Percentiles rank a stretch among this genome's conserved stretches.
These are phyloP conservation scores for Heliornis fulica DNA, from an alignment of 2,113 vertebrate species.

Conservation along the genomic window DNA sequence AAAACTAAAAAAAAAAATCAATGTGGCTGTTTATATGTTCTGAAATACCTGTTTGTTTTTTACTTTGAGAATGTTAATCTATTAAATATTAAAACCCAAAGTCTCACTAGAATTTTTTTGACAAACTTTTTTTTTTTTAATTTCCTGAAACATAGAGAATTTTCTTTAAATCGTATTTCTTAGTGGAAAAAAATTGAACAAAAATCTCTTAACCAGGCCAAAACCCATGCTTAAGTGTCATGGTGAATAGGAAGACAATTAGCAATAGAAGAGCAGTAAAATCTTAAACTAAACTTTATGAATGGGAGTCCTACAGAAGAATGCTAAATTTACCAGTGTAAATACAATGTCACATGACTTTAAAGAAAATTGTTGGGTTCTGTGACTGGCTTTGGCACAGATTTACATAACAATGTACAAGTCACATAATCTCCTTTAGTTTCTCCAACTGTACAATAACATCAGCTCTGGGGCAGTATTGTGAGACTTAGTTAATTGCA, in stretches of 20 bases:
- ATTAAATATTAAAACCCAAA: not conserved
- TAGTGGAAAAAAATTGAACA: not conserved
- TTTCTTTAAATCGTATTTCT: not conserved
- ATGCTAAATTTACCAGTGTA: not conserved
- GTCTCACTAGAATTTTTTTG: not conserved
- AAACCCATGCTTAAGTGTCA: not conserved
- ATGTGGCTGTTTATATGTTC: not conserved
- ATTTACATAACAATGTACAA: slow-evolving; percentile 39
- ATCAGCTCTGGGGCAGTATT: not conserved
- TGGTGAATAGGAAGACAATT: not conserved
- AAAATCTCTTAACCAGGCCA: not conserved
- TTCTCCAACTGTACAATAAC: slow-evolving; percentile 20
- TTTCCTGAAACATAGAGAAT: not conserved
- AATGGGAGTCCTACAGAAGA: not conserved
- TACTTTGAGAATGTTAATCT: not conserved
- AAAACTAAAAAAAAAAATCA: not conserved
- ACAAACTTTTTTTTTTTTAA: not conserved
- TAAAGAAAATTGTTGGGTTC: slow-evolving; percentile 20
- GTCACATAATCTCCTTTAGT: slow-evolving; percentile 39
- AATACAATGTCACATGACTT: not conserved
- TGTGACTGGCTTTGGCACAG: not conserved
- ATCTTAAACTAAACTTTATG: not conserved
- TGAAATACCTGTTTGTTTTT: not conserved
- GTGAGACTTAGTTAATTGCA: slow-evolving; percentile 26
- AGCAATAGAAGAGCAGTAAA: not conserved